Evolutionary conservation across 1,140 invertebrate genomes (phyloP).

Genomic region (Halyomorpha halys): DNA sequence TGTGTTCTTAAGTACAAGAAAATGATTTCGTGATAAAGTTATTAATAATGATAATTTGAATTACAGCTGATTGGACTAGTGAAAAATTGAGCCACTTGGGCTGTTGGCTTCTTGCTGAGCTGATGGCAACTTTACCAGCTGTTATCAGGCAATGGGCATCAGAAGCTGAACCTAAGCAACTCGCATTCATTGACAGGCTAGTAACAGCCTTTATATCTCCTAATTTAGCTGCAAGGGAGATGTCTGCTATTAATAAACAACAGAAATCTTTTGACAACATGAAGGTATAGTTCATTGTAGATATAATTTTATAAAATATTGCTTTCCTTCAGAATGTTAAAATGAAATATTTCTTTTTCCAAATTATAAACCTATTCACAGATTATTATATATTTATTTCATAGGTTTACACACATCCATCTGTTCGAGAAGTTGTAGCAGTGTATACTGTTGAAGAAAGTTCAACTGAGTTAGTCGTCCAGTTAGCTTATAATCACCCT

Average conservation of each 20-base stretch:
- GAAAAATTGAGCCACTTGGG: slow-evolving; percentile 47
- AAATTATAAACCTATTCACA: neutral
- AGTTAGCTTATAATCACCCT: slow-evolving; percentile 69
- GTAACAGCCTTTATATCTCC: slow-evolving; percentile 63
- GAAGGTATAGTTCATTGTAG: slow-evolving; percentile 41
- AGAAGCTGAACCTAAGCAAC: slow-evolving; percentile 51
- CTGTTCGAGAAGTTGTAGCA: slow-evolving; percentile 64
- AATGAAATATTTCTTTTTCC: no score
- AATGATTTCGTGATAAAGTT: no score
- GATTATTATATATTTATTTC: slow-evolving; percentile 16
- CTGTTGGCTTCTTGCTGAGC: slow-evolving; percentile 54
- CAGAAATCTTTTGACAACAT: slow-evolving; percentile 53
- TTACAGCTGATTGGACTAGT: slow-evolving; percentile 35
- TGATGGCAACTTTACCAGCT: slow-evolving; percentile 59
- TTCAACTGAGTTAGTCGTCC: slow-evolving; percentile 65
- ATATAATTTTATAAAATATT: neutral
- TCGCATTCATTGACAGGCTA: slow-evolving; percentile 61
- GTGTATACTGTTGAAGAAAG: slow-evolving; percentile 71
- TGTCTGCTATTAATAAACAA: slow-evolving; percentile 46
- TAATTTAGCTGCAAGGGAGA: slow-evolving; percentile 56
- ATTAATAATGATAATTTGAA: slow-evolving; percentile 11
- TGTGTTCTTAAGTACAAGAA: no score
- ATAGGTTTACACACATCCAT: slow-evolving; percentile 58
- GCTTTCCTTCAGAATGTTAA: no score
- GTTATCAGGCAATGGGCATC: slow-evolving; percentile 74